Base-by-base conservation (phyloP, 2,888 invertebrate species). In the Diplolepis rosae region DNA sequence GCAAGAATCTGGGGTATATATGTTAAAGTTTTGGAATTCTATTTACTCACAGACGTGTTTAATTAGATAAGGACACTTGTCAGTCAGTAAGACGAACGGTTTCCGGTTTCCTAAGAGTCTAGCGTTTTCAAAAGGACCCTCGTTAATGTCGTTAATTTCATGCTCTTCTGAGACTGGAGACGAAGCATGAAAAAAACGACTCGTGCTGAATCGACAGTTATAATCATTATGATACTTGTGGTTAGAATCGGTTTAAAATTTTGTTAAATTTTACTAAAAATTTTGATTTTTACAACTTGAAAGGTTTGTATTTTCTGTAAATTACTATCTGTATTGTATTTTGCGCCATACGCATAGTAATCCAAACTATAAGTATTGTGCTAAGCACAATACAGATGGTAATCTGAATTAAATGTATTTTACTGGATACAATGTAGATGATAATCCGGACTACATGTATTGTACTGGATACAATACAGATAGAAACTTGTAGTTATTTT, bases 1-100 rank as follows among this genome's bases (percentile, higher is more conserved):
- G 9, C 5, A 5, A 9, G 32, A 32, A 7, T 32, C 4, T 32
- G 1, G 1, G 32, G 9, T 32, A 32, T 9, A 32, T 7, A 1
- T 32, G 9, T 32, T 32, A 4, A 7, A 32, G 5, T 32, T 32
- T 32, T 2, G 5, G 9, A 32, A 7, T 32, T 9, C 32, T 32
- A 32, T 32, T 32, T 32, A 32, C 9, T 7, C 7, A 32, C 32
- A 7, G 9, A 9, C 32, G 9, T 7, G 32, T 32, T 32, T 45
- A 45, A 45, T 45, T 45, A 45, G 45, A 18, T 4, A 45, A 45
- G 45, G 45, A 45, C 45, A 45, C 45, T 45, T 45, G 45, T 45
- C 45, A 45, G 15, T 45, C 45, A 45, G 15, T 15, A 15, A 45
- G 45, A 45, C 15, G 45, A 45, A 15, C 15, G 45, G 45, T 45